A percentile compares a stretch with the other conserved stretches of the same genome.
Evolutionary conservation across 1,140 invertebrate genomes (phyloP).

Genomic region (Lordiphosa collinella): DNA sequence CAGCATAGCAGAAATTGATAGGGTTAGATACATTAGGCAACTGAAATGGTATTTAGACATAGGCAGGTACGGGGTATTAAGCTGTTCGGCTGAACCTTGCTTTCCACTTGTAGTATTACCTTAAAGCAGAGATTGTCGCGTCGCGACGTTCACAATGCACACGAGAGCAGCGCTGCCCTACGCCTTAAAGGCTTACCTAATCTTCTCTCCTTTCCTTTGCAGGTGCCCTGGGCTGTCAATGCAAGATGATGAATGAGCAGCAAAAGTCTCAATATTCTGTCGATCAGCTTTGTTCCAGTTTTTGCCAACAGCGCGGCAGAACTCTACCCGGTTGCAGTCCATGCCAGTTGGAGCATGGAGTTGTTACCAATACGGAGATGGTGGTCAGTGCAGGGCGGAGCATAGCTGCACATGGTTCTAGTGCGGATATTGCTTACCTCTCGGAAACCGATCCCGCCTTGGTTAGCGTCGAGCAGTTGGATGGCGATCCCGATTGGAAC

Average conservation of each 20-base stretch:
- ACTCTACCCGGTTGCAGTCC: conserved; percentile 64
- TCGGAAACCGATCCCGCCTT: neutral
- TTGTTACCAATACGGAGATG: conserved; percentile 10
- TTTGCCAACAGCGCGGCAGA: conserved; percentile 41
- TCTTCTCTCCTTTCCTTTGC: neutral
- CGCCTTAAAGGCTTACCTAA: no score
- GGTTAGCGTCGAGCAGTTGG: conserved; percentile 1
- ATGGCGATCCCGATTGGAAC: conserved; percentile 76
- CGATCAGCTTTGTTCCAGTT: conserved; percentile 51
- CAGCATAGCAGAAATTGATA: no score
- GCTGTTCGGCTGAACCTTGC: no score
- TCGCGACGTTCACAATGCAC: no score
- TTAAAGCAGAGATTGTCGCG: no score
- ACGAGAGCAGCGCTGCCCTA: no score
- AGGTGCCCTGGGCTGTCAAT: neutral
- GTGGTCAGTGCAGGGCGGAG: conserved; percentile 44
- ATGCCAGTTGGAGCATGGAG: conserved; percentile 43
- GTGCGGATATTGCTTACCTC: conserved; percentile 1
- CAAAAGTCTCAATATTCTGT: conserved; percentile 13
- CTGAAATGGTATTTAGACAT: no score
- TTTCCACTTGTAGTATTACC: no score
- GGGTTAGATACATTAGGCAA: no score
- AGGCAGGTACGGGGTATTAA: no score
- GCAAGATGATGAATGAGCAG: no score
- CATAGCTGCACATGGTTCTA: conserved; percentile 50